Evolutionary conservation across 2,888 invertebrate species (phyloP).

Genomic region (Tuberolachnus salignus): DNA sequence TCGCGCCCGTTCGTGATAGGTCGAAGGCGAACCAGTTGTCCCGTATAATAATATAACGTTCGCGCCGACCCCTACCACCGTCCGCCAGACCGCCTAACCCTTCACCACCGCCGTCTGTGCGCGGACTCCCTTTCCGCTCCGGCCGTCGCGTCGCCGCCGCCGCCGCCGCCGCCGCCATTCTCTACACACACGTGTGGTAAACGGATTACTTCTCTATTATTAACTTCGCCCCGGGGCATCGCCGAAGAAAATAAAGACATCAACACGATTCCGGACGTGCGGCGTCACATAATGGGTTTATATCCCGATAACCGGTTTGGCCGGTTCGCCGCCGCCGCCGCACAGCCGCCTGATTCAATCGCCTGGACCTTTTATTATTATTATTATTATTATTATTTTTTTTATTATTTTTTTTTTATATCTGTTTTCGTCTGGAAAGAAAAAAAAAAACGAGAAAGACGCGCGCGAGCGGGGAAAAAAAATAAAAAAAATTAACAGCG

Average conservation of each 20-base stretch:
- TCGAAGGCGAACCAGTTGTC: constrained; percentile 54
- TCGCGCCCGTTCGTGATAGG: constrained; percentile 17
- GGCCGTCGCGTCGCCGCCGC: neutral
- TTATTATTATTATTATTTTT: no score
- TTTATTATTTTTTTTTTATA: no score
- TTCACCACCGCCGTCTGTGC: neutral
- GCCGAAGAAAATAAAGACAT: constrained; percentile 50
- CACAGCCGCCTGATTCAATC: neutral
- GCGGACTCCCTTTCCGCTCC: neutral
- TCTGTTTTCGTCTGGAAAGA: no score
- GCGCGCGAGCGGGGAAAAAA: no score
- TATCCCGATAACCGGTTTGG: constrained; percentile 47
- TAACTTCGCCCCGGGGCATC: constrained; percentile 46
- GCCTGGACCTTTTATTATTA: neutral
- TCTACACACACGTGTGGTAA: constrained; percentile 20
- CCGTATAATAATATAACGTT: constrained; percentile 19
- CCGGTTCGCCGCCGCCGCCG: constrained; percentile 32
- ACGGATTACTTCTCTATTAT: constrained; percentile 56
- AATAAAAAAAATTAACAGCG: no score
- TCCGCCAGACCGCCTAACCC: neutral
- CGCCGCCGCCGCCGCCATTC: constrained; percentile 6
- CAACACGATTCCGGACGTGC: constrained; percentile 55
- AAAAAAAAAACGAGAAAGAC: no score
- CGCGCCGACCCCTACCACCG: neutral
- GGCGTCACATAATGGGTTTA: constrained; percentile 54